These are phyloP conservation scores for Epinephelus awoara DNA, from an alignment of 2,797 vertebrate species.

Conservation along the genomic window DNA sequence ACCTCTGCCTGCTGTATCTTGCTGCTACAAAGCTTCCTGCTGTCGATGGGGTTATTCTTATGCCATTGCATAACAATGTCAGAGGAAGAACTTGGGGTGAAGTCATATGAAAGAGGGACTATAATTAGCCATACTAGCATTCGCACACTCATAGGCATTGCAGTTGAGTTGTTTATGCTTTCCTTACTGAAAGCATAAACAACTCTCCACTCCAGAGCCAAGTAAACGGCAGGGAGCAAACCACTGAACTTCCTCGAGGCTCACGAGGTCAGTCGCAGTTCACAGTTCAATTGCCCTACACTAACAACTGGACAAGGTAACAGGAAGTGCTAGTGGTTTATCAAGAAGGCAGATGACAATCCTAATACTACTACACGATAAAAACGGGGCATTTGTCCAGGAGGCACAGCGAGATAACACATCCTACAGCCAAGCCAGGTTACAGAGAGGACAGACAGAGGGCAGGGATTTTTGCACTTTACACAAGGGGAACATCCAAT, in stretches of 20 bases:
- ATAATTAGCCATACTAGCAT: constrained; percentile 67
- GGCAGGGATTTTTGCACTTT: constrained; percentile 23
- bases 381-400: constrained; percentile 47
- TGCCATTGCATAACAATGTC: constrained; percentile 59
- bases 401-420: constrained; percentile 43
- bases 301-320: constrained; percentile 63
- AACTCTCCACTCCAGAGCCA: constrained; percentile 43
- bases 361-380: constrained; percentile 38
- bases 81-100: constrained; percentile 62
- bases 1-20: constrained; percentile 36
- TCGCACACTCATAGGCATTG: constrained; percentile 49
- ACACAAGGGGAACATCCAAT: constrained; percentile 33
- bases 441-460: constrained; percentile 48
- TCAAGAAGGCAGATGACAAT: constrained; percentile 51
- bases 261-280: constrained; percentile 72
- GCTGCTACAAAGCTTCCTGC: constrained; percentile 46
- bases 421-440: constrained; percentile 50
- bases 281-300: constrained; percentile 49
- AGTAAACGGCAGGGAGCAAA: constrained; percentile 53
- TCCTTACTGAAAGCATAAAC: constrained; percentile 48
- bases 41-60: constrained; percentile 50
- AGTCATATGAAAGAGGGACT: constrained; percentile 70
- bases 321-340: constrained; percentile 65
- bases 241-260: constrained; percentile 57
- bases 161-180: constrained; percentile 53